Evolutionary conservation across 2,113 vertebrate genomes (phyloP), one percentile per base, ranked within the genome.

Genomic region (Oreochromis spilurus): DNA sequence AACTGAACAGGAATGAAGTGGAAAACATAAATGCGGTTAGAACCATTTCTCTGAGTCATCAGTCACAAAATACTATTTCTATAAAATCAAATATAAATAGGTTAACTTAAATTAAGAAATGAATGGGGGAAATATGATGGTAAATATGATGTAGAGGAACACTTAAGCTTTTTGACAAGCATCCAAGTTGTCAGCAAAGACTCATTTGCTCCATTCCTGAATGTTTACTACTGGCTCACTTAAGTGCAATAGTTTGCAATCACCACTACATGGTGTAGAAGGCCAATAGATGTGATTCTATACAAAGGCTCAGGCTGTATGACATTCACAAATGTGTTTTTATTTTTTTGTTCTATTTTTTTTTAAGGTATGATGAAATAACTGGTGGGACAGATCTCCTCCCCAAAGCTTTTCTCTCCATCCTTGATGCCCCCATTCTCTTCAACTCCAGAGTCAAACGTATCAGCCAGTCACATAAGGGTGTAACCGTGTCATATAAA

Each of bases 61-160:
- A 12, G 7, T 0, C 1, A 0, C 0, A 97, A 98, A 62, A 78
- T 91, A 97, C 86, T 97, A 97, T 0, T 26, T 96, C 82, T 91
- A 96, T 86, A 97, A 97, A 36, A 36, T 8, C 7, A 36, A 36
- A 36, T 36, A 36, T 36, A 36, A 36, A 8, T 36, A 36, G 34
- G 34, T 36, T 36, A 36, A 36, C 7, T 8, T 36, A 8, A 36
- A 36, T 34, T 34, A 34, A 34, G 31, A 6, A 34, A 34, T 34
- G 6, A 34, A 34, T 6, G 6, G 6, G 31, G 2, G 31, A 7
- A 34, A 31, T 31, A 6, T 31, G 31, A 31, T 31, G 31, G 5
- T 29, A 29, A 29, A 29, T 29, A 29, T 29, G 29, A 29, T 29
- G 4, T 29, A 29, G 6, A 34, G 31, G 31, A 34, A 34, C 31